Evolutionary conservation across 2,113 vertebrate genomes (phyloP).

Genomic region (Crotalus helleri): DNA sequence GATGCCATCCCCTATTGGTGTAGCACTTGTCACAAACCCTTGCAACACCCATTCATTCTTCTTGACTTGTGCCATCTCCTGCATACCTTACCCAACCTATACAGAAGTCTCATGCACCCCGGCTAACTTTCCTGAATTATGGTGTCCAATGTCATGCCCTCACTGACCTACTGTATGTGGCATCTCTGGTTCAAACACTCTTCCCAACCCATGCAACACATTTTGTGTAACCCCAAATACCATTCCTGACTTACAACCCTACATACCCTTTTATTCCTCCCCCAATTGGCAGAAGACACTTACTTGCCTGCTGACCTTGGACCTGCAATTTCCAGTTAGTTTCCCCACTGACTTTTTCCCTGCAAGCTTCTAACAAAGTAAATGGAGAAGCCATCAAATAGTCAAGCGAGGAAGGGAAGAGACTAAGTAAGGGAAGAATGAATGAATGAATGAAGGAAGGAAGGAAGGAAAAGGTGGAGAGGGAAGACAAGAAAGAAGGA

Average conservation of each 20-base stretch:
- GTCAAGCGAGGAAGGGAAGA: background rate
- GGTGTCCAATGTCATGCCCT: background rate
- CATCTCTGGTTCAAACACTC: background rate
- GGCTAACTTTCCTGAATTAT: background rate
- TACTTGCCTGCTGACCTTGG: background rate
- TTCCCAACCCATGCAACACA: background rate
- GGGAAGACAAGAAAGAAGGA: too few relatives aligned
- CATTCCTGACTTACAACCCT: background rate
- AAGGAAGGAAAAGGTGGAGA: background rate
- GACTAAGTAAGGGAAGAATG: background rate
- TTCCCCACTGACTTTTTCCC: background rate
- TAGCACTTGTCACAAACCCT: background rate
- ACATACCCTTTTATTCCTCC: background rate
- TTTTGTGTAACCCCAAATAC: background rate
- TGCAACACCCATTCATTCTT: background rate
- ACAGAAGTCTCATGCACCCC: background rate
- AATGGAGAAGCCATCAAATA: background rate
- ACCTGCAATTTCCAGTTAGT: background rate
- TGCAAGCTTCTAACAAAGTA: background rate
- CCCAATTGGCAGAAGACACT: background rate
- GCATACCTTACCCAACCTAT: background rate
- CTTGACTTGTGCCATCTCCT: background rate
- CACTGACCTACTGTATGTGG: background rate
- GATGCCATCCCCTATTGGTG: background rate
- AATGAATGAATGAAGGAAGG: background rate